Evolutionary conservation across 2,113 vertebrate genomes (phyloP), one percentile per base, ranked within the genome.

Genomic region (Petrocephalus microphthalmus): DNA sequence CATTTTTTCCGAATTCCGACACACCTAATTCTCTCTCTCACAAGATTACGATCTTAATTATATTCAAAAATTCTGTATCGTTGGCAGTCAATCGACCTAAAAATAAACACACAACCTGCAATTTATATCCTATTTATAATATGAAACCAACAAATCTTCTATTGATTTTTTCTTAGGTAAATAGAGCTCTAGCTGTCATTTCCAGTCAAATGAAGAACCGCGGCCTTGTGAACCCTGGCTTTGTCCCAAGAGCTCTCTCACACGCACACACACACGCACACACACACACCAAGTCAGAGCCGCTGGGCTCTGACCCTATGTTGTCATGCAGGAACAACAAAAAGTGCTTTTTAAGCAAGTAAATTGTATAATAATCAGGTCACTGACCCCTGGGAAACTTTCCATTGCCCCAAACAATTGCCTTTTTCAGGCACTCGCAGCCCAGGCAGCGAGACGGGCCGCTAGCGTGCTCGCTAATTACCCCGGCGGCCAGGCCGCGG

Each of bases 331-430:
- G 81, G 15, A 87, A 25, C 42, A 42, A 47, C 20, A 87, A 45
- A 87, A 87, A n/a, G 42, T 7, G 33, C 85, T 56, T 37, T 49
- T 52, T 74, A 25, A 74, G 60, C 86, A 87, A n/a, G 60, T 74
- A 42, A 87, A 74, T 67, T 83, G 60, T 33, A 87, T 19, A 20
- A 87, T 74, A 67, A 83, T 83, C 81, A 83, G 81, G 81, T 47
- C 81, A 49, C 81, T 49, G 81, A 83, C 81, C 81, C 81, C 81
- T 42, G 37, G 81, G 37, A 83, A 83, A 83, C 45, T 49, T 45
- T 47, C 81, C 37, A 49, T 83, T 83, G 37, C 20, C 37, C 45
- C 20, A 83, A 83, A 83, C 81, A 83, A 47, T 49, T 83, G 81
- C 45, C 81, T 83, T 49, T 29, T 49, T 47, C 81, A 83, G 81